Evolutionary conservation across 1,140 invertebrate genomes (phyloP), one percentile per base, ranked within the genome.

Genomic region (Thalassaphorura encarpata): DNA sequence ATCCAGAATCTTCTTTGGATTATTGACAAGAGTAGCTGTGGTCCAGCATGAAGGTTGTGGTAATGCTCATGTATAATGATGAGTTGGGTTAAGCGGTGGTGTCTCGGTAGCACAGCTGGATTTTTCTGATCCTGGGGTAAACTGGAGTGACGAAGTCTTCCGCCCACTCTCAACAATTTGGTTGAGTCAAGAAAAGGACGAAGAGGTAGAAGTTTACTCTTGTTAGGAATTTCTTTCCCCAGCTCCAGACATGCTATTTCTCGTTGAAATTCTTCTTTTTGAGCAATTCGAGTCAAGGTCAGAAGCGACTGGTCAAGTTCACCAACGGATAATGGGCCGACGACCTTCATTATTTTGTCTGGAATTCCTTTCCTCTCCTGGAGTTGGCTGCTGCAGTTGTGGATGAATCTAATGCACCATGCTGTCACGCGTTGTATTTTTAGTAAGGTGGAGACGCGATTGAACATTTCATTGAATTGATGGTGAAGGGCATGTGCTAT

Each of bases 111-210:
- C 4, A 70, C 24, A 18, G 70, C 65, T 18, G 67, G 68, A 62
- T 68, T 58, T 54, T 66, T 66, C 23, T 54, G 53, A 41, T 64
- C 53, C 49, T 62, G 51, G 41, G 63, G 3, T 24, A 56, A 19
- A 18, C 47, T 43, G 1, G 69, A 54, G 33, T 70, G 52, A n/a
- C 49, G 51, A 6, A 74, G 42, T 48, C 72, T 52, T 26, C 72
- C 69, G 1, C 72, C 72, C 1, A 74, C 71, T 26, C 72, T 58
- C 41, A 75, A 31, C 18, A 72, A 43, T n/a, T 66, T 66, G n/a
- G 66, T 26, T 19, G 67, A 19, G 55, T 73, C 71, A 16, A 75
- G 21, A 52, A 69, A 69, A n/a, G 71, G 72, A 71, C 18, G 69
- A 69, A 55, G 67, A 68, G 46, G 73, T 68, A 43, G 66, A 68